phyloP scores from a whole-genome alignment of 2,888 invertebrate genomes.

The Diarsia mendica region DNA sequence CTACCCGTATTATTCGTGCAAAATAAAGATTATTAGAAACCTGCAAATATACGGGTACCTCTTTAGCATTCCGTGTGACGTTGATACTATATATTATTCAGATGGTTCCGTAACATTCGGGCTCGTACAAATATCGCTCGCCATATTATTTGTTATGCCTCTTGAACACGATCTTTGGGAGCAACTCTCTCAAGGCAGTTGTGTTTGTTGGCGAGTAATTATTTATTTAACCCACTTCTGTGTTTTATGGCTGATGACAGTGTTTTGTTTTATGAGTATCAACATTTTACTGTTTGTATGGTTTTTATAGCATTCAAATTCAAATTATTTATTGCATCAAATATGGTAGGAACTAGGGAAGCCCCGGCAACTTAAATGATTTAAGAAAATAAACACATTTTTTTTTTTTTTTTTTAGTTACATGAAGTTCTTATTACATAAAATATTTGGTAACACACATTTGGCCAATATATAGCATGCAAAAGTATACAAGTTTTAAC shows the following conservation, averaged over 20 bases:
- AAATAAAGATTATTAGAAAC: constrained; percentile 47
- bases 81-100: constrained; percentile 55
- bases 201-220: constrained; percentile 29
- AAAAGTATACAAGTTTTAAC: too few species aligned
- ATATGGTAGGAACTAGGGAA: too few species aligned
- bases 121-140: constrained; percentile 42
- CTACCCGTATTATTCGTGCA: constrained; percentile 18
- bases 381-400: too few species aligned
- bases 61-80: constrained; percentile 56
- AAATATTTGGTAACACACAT: too few species aligned
- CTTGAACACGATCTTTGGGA: constrained; percentile 41
- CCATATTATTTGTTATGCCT: constrained; percentile 50
- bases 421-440: too few species aligned
- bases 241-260: background rate
- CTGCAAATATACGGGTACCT: constrained; percentile 35
- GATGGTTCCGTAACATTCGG: constrained; percentile 44
- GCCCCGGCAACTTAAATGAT: too few species aligned
- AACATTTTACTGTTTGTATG: too few species aligned
- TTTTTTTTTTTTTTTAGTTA: too few species aligned
- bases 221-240: constrained; percentile 28
- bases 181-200: background rate
- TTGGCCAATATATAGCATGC: too few species aligned
- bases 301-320: too few species aligned
- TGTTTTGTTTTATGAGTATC: constrained; percentile 4
- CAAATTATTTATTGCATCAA: too few species aligned